Evolutionary conservation across 2,888 invertebrate species (phyloP), one percentile per base, ranked within the genome.

Genomic region (Sussaba pulchella): DNA sequence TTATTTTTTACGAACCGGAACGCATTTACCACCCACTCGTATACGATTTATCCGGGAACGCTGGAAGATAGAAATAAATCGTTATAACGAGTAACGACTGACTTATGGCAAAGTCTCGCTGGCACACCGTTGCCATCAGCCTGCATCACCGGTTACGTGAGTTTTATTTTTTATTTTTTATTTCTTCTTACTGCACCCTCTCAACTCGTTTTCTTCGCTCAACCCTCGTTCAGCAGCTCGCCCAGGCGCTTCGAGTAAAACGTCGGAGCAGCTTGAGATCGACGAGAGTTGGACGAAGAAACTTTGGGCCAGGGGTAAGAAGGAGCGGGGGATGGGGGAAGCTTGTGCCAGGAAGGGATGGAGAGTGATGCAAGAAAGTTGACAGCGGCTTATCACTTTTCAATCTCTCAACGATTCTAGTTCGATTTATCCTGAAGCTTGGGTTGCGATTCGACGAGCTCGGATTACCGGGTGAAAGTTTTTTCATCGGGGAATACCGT

Each of bases 371-470:
- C 41, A 66, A 64, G 66, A 70, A 79, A 74, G 78, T 79, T 79
- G 74, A 79, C 78, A 64, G 78, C 45, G 45, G 70, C 74, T 79
- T 74, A 79, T 79, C 78, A 79, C 78, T 79, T 70, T 79, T 74
- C 78, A 79, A 79, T 79, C 74, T 64, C 64, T 79, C 74, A 74
- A 45, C 57, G 52, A 79, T 74, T 70, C 64, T n/a, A n/a, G 74
- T 70, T 74, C 78, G 70, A 79, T 79, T 70, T 74, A 64, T 74
- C 74, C 69, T n/a, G 52, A 41, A 74, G 47, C 57, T 69, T 70
- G 57, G 31, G 17, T 39, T 10, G 31, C 14, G 39, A 36, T 39
- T 19, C 50, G 31, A n/a, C 19, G 36, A 47, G 61, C 39, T 31
- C 26, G 19, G 36, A 41, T 31, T 31, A 17, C 57, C 39, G 17